Evolutionary conservation across 2,113 vertebrate genomes (phyloP), one percentile per base, ranked within the genome.

Genomic region (Syrrhaptes paradoxus): DNA sequence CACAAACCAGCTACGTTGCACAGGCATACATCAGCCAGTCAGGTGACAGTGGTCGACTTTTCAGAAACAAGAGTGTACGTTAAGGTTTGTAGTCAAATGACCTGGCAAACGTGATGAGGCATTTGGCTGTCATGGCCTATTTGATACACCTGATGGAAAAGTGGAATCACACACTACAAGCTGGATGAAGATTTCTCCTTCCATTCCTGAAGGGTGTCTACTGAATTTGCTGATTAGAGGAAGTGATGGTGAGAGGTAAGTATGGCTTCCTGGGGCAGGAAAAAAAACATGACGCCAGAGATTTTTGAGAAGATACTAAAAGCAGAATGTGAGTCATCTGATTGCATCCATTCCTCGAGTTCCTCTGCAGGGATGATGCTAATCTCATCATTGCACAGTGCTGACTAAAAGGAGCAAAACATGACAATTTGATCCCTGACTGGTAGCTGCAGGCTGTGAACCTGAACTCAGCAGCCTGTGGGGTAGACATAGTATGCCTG

Each of bases 321-420:
- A 90, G 85, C 94, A 93, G 78, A 51, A 55, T 10, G 15, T 96
- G 95, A 96, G 65, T 95, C 92, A 96, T 75, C 76, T 72, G 87
- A 97, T 84, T 57, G 89, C 28, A 28, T 13, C 93, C 93, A 95
- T 97, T 96, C 95, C 94, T 95, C 7, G 12, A 95, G 95, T 95
- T 95, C 92, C 90, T 94, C 76, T 61, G 76, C 73, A 78, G 61
- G 85, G 83, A 84, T 7, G 11, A 92, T 68, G 83, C 68, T 89
- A 86, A 84, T 88, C 93, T 90, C 85, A 57, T 29, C 85, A 18
- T 89, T 75, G 57, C 92, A 89, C n/a, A 21, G 72, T 3, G 83
- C 21, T 96, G 95, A 97, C 85, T 95, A 86, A 48, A 81, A 61
- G 75, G 13, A 86, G 73, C 61, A 83, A 48, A 89, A 80, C 51